These are phyloP conservation scores for Xestia rhomboidea DNA, from an alignment of 2,888 invertebrate species.

Conservation along the genomic window DNA sequence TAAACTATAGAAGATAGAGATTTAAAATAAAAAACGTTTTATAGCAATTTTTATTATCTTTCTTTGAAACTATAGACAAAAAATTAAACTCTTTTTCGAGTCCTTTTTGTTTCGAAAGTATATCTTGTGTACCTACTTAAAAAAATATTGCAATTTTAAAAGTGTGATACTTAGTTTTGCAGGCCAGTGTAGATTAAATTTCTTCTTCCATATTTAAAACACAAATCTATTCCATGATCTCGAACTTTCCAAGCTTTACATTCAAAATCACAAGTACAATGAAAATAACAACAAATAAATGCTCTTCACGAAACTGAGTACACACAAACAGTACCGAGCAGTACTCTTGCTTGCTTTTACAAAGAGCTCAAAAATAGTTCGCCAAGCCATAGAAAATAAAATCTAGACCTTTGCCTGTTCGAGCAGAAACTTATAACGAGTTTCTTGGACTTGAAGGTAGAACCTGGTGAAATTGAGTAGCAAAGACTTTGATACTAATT, in stretches of 20 bases:
- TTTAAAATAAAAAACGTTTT: too few species aligned
- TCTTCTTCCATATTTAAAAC: too few species aligned
- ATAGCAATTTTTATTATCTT: too few species aligned
- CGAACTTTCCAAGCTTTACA: background rate
- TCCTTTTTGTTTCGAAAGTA: too few species aligned
- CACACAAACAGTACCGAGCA: background rate
- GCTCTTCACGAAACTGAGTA: background rate
- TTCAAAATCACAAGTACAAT: background rate
- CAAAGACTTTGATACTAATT: constrained; percentile 12
- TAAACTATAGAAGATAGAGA: too few species aligned
- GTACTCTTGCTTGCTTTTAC: background rate
- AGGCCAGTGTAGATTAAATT: too few species aligned
- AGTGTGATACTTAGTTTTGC: too few species aligned
- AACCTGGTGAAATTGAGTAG: constrained; percentile 57
- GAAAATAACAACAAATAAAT: constrained; percentile 6
- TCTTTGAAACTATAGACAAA: too few species aligned
- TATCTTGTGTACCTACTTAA: too few species aligned
- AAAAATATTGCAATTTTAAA: too few species aligned
- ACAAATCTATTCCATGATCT: background rate
- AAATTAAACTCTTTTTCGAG: too few species aligned
- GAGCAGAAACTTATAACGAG: constrained; percentile 73
- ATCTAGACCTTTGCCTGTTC: constrained; percentile 65
- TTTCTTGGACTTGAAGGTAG: constrained; percentile 65
- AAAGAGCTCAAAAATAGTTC: constrained; percentile 52
- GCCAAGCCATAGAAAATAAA: constrained; percentile 58